A percentile compares a stretch with the other conserved stretches of the same genome.
Evolutionary conservation across 2,113 vertebrate genomes (phyloP).

Genomic region (Menura novaehollandiae): DNA sequence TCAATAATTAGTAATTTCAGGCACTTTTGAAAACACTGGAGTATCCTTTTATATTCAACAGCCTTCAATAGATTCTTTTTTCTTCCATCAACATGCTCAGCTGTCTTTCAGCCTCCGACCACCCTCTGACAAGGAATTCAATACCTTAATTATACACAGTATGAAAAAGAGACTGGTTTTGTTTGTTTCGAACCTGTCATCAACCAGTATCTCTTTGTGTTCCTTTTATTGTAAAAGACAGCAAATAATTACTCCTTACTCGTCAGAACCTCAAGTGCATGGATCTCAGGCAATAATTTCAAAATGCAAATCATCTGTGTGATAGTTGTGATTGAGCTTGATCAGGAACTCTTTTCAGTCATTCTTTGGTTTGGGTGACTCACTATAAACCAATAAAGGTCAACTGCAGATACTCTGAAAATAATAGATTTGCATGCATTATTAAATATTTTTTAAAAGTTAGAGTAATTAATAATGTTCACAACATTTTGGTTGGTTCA

Average conservation of each 20-base stretch:
- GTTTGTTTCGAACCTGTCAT: background rate
- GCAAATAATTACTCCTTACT: background rate
- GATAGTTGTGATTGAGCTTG: background rate
- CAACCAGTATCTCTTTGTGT: background rate
- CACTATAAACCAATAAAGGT: background rate
- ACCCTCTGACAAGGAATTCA: background rate
- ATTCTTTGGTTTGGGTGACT: background rate
- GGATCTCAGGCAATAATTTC: background rate
- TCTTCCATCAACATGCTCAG: background rate
- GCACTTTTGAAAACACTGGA: background rate
- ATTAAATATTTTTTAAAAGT: background rate
- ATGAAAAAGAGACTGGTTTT: background rate
- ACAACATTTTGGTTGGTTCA: background rate
- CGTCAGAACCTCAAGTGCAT: background rate
- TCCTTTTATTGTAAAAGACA: background rate
- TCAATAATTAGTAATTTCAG: background rate
- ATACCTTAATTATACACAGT: background rate
- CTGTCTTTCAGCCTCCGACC: background rate
- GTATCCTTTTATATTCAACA: background rate
- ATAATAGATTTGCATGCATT: background rate
- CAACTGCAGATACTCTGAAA: background rate
- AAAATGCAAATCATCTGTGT: background rate
- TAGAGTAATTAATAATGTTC: background rate
- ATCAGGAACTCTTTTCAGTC: background rate
- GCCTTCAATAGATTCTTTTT: background rate